Percentiles rank a stretch among this genome's conserved stretches.
phyloP scores from a whole-genome alignment of 30 jellyfish, hydroid and myxozoan species.

The Aurelia aurita region DNA sequence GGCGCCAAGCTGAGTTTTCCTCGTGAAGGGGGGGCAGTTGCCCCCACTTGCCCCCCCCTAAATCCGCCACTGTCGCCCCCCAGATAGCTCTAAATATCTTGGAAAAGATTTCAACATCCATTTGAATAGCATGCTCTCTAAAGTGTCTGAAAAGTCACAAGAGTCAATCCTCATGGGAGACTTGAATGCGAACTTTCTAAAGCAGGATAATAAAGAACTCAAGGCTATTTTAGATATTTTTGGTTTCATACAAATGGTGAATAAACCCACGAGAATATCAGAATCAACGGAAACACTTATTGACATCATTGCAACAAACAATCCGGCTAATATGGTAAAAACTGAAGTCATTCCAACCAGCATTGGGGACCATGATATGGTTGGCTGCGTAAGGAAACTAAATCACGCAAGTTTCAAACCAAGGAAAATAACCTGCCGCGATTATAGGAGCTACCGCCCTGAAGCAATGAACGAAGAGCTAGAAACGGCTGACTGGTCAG shows the following conservation, averaged over 20 bases:
- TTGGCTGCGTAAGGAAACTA: slow-evolving; percentile 52
- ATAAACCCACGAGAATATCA: slow-evolving; percentile 54
- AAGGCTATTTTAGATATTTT: slow-evolving; percentile 21
- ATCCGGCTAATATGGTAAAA: slow-evolving; percentile 35
- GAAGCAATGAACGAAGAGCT: slow-evolving; percentile 52
- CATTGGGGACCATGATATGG: slow-evolving; percentile 73
- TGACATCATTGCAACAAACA: slow-evolving; percentile 39
- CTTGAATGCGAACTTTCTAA: slow-evolving; percentile 9
- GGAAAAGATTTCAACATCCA: slow-evolving; percentile 21
- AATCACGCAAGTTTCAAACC: slow-evolving; percentile 38
- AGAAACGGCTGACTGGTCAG: slow-evolving; percentile 51
- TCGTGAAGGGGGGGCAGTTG: too few relatives aligned
- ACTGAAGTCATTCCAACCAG: slow-evolving; percentile 62
- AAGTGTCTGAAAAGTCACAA: slow-evolving; percentile 24
- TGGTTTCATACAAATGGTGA: slow-evolving; percentile 41
- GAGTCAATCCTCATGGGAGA: slow-evolving; percentile 68
- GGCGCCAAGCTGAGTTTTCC: too few relatives aligned
- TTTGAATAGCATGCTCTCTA: slow-evolving; percentile 9
- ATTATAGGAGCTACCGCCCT: slow-evolving; percentile 62
- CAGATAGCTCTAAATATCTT: slow-evolving; percentile 43
- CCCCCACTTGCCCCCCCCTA: too few relatives aligned
- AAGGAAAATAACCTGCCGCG: slow-evolving; percentile 48
- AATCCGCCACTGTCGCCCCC: too few relatives aligned
- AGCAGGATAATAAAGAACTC: slow-evolving; percentile 46
- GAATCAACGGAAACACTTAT: slow-evolving; percentile 38